These are phyloP conservation scores for Eilema depressum DNA, from an alignment of 2,888 invertebrate genomes.

Conservation along the genomic window DNA sequence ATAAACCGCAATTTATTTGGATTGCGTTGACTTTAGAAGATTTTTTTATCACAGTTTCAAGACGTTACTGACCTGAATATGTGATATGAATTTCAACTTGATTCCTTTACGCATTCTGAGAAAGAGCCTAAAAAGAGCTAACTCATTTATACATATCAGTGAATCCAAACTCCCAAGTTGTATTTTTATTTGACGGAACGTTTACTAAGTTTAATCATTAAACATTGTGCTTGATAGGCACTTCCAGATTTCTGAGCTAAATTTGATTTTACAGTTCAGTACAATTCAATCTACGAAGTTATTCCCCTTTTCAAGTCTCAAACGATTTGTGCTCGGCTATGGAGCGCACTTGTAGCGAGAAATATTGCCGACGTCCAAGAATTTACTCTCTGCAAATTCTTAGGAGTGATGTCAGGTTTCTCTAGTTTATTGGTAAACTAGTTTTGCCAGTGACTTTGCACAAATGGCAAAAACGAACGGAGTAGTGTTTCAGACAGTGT, in stretches of 20 bases:
- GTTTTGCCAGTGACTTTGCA: too few relatives aligned
- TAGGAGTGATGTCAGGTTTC: not conserved
- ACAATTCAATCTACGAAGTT: not conserved
- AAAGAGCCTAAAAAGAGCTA: too few relatives aligned
- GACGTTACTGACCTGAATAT: too few relatives aligned
- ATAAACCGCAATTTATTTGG: too few relatives aligned
- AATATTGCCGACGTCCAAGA: not conserved
- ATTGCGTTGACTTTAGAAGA: too few relatives aligned
- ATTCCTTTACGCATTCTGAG: too few relatives aligned
- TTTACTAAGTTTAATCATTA: not conserved
- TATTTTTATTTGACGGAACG: not conserved
- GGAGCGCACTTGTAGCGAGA: not conserved
- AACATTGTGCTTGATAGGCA: not conserved
- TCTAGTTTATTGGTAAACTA: not conserved
- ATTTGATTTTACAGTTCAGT: not conserved
- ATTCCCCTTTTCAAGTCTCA: not conserved
- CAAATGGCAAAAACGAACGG: too few relatives aligned
- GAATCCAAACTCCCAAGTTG: not conserved
- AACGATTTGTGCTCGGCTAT: not conserved
- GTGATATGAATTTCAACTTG: too few relatives aligned
- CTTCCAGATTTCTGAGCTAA: not conserved
- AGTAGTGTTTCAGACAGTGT: too few relatives aligned
- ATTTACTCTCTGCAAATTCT: not conserved
- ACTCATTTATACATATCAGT: not conserved
- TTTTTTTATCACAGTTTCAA: too few relatives aligned